These are phyloP conservation scores for Anthophora plumipes DNA, from an alignment of 2,888 invertebrate species.

Conservation along the genomic window DNA sequence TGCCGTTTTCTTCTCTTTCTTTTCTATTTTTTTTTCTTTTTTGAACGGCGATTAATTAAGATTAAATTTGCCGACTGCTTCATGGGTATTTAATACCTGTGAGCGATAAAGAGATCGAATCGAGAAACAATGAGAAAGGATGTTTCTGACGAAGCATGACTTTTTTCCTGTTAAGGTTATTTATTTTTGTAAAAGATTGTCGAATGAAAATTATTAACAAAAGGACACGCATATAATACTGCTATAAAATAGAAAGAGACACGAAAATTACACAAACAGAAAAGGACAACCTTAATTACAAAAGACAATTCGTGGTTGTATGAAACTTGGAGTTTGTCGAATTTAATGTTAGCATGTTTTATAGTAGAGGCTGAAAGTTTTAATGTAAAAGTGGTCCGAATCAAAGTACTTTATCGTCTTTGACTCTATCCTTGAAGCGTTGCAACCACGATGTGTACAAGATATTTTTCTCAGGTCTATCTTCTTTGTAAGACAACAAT, in stretches of 20 bases:
- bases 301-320: background rate
- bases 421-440: slow-evolving; percentile 45
- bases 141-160: background rate
- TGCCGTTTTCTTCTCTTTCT: no score
- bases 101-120: background rate
- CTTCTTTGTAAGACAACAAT: background rate
- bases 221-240: no score
- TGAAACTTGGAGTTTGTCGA: background rate
- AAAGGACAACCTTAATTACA: no score
- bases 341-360: background rate
- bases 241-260: no score
- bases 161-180: no score
- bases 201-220: no score
- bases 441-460: slow-evolving; percentile 75
- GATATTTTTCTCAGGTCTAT: slow-evolving; percentile 69
- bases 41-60: slow-evolving; percentile 7
- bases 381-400: no score
- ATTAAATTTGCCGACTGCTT: background rate
- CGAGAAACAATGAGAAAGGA: background rate
- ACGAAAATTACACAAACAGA: no score
- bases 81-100: background rate
- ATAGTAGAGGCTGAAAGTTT: no score
- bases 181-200: no score
- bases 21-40: no score
- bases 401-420: slow-evolving; percentile 28